These are phyloP conservation scores for Gryllus bimaculatus DNA, from an alignment of 1,140 invertebrate species.

Conservation along the genomic window DNA sequence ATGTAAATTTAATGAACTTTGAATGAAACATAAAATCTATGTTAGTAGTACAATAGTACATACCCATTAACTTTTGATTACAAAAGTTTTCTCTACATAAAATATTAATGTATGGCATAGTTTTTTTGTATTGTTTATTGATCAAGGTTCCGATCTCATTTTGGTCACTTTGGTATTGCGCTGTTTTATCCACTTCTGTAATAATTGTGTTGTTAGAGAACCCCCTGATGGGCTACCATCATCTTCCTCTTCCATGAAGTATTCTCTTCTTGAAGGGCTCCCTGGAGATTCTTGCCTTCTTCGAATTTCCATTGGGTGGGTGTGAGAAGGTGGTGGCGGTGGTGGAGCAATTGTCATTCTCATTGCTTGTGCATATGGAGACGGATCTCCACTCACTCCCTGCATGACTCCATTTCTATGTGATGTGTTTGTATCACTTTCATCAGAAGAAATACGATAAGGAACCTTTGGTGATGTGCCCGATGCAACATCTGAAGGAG, in stretches of 20 bases:
- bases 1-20: too few relatives aligned
- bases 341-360: neutral
- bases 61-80: too few relatives aligned
- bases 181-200: slow-evolving; percentile 19
- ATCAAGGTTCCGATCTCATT: slow-evolving; percentile 18
- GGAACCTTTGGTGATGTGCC: neutral
- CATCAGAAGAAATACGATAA: neutral
- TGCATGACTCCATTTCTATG: neutral
- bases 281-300: neutral
- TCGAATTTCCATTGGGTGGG: neutral
- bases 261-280: neutral
- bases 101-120: too few relatives aligned
- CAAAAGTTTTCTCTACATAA: too few relatives aligned
- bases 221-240: slow-evolving; percentile 6
- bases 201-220: slow-evolving; percentile 17
- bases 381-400: neutral
- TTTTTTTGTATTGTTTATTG: neutral
- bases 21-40: too few relatives aligned
- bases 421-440: neutral
- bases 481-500: slow-evolving; percentile 9
- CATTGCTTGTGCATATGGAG: neutral
- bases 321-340: slow-evolving; percentile 12
- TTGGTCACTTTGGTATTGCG: slow-evolving; percentile 10
- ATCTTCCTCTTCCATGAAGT: slow-evolving; percentile 8
- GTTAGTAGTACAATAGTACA: too few relatives aligned